A percentile compares a stretch with the other conserved stretches of the same genome.
Evolutionary conservation across 1,140 invertebrate species (phyloP).

Genomic region (Mizuhopecten yessoensis): DNA sequence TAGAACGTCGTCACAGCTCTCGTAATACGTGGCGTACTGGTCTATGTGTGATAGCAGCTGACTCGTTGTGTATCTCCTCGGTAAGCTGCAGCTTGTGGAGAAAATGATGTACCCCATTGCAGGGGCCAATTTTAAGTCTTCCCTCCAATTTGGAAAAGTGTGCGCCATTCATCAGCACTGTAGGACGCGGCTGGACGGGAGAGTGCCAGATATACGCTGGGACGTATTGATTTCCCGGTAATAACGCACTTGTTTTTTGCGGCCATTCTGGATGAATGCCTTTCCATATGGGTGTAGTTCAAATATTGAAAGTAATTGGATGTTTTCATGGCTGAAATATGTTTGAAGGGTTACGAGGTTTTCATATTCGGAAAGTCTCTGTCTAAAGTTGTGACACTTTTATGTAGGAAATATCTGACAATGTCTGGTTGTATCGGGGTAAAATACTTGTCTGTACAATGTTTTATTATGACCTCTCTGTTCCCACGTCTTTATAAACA

Average conservation of each 20-base stretch:
- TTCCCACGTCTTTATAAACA: neutral
- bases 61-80: neutral
- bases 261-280: neutral
- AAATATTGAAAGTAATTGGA: slow-evolving; percentile 19
- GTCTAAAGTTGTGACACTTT: neutral
- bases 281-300: neutral
- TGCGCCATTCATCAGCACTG: neutral
- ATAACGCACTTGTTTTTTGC: neutral
- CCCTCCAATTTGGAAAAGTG: neutral
- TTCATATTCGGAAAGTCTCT: neutral
- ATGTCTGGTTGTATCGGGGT: neutral
- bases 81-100: neutral
- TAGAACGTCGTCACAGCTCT: too few relatives aligned
- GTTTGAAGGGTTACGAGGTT: slow-evolving; percentile 20
- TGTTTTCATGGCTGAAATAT: slow-evolving; percentile 35
- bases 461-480: neutral
- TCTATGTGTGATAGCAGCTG: neutral
- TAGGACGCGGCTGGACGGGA: neutral
- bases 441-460: neutral
- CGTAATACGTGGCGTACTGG: too few relatives aligned
- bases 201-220: neutral
- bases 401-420: neutral
- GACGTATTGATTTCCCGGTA: neutral
- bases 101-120: neutral
- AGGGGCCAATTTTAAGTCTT: neutral